phyloP scores from a whole-genome alignment of 2,797 vertebrate species.

The Vespertilio murinus region DNA sequence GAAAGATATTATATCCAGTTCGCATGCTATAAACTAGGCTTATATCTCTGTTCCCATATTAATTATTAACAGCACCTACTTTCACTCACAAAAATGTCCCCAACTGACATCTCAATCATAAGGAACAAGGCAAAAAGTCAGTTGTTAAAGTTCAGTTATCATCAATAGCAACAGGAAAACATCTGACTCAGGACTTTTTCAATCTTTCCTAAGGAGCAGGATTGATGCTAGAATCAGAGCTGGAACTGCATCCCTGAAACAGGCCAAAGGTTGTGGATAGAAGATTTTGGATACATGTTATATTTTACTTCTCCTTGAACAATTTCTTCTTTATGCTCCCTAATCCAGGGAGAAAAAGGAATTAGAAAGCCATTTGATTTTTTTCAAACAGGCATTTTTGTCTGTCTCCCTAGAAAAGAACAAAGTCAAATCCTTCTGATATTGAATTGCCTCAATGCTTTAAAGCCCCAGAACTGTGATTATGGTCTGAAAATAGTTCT shows the following conservation, averaged over 20 bases:
- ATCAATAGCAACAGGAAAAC: not conserved
- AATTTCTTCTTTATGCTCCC: constrained; percentile 53
- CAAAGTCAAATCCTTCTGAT: constrained; percentile 74
- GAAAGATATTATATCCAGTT: not conserved
- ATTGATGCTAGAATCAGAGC: not conserved
- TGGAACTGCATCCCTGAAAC: not conserved
- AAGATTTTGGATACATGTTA: constrained; percentile 27
- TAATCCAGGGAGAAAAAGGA: constrained; percentile 51
- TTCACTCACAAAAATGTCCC: not conserved
- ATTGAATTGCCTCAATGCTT: constrained; percentile 56
- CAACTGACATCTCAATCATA: not conserved
- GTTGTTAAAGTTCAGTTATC: not conserved
- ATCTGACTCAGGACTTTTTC: not conserved
- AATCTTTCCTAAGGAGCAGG: not conserved
- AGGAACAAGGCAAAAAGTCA: not conserved
- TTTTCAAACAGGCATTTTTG: constrained; percentile 70
- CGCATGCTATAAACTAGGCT: not conserved
- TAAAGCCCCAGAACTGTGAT: constrained; percentile 71
- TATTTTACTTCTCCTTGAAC: constrained; percentile 50
- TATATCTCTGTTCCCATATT: not conserved
- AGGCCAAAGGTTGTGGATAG: not conserved
- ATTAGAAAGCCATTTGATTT: constrained; percentile 69
- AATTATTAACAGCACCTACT: not conserved
- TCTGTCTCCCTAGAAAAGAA: constrained; percentile 70
- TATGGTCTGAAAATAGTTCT: constrained; percentile 75